Evolutionary conservation across 2,113 vertebrate genomes (phyloP), one percentile per base, ranked within the genome.

Genomic region (Anoplopoma fimbria): DNA sequence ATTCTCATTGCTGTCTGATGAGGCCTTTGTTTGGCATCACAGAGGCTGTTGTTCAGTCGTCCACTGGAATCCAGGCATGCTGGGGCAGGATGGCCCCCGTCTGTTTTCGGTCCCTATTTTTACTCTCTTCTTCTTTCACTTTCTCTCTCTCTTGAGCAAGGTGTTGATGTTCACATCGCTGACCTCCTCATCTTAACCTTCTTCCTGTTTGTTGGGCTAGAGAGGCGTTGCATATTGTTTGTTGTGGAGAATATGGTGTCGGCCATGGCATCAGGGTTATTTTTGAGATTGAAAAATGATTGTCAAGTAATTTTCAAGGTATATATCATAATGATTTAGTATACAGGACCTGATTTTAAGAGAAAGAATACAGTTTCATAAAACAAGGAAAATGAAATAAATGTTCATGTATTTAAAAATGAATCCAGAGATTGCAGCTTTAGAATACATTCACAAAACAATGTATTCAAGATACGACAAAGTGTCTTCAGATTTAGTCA

Each of bases 61-160:
- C 61, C 69, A 25, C 61, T 88, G 86, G 89, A 91, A 89, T 92
- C 63, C 84, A 86, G 87, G 78, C 90, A 79, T 87, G 92, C 83
- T 82, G 68, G 74, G 75, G 79, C 91, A 93, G 36, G 92, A 87
- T 58, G 47, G 63, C 65, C 60, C 60, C 31, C 19, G 62, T 76
- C 65, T 75, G 49, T 70, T 68, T 75, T 60, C 34, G 75, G 14
- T 29, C 25, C 34, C 19, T 31, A 3, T 33, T 83, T 51, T 15
- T 63, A 69, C 38, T n/a, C 9, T 57, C 17, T 27, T 55, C 8
- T 27, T 63, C 21, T 68, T 55, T 63, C 45, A 33, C 51, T 36
- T 31, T 53, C 19, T 68, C 17, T 36, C n/a, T 68, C 64, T 25
- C 31, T 17, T 70, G 34, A 79, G 21, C 34, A 17, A 3, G 3